phyloP scores from a whole-genome alignment of 2,888 invertebrate species.

The Clostera curtula region DNA sequence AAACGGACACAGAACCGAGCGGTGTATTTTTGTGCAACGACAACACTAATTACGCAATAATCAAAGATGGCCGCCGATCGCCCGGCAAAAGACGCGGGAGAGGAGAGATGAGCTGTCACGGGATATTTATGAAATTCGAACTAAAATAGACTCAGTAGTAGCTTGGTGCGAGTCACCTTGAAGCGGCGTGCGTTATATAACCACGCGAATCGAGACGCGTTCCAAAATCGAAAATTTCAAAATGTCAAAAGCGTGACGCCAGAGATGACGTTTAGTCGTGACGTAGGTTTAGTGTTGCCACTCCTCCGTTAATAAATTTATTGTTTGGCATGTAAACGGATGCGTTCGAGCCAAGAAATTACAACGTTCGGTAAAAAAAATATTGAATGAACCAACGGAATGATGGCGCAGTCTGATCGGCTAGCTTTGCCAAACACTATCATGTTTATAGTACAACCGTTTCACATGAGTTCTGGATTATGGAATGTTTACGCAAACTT shows the following conservation, averaged over 20 bases:
- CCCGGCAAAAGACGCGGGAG: slow-evolving; percentile 62
- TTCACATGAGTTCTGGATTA: slow-evolving; percentile 46
- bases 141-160: slow-evolving; percentile 70
- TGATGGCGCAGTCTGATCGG: slow-evolving; percentile 66
- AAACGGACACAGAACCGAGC: slow-evolving; percentile 29
- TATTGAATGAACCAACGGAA: slow-evolving; percentile 70
- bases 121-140: slow-evolving; percentile 74
- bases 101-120: slow-evolving; percentile 70
- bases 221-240: slow-evolving; percentile 47
- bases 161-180: slow-evolving; percentile 71
- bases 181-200: slow-evolving; percentile 61
- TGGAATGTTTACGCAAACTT: slow-evolving; percentile 35
- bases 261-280: slow-evolving; percentile 59
- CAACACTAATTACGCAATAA: slow-evolving; percentile 59
- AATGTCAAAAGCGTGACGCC: slow-evolving; percentile 57
- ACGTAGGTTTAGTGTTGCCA: slow-evolving; percentile 64
- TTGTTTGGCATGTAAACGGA: slow-evolving; percentile 75
- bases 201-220: slow-evolving; percentile 40
- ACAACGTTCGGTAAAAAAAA: slow-evolving; percentile 71
- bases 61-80: slow-evolving; percentile 56
- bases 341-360: slow-evolving; percentile 75
- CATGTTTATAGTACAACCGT: slow-evolving; percentile 59
- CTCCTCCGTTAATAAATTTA: slow-evolving; percentile 74
- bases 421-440: slow-evolving; percentile 60
- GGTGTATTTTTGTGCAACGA: slow-evolving; percentile 34